Conservation (phyloP, 2,113 vertebrate genomes). For the Chamaea fasciata region DNA sequence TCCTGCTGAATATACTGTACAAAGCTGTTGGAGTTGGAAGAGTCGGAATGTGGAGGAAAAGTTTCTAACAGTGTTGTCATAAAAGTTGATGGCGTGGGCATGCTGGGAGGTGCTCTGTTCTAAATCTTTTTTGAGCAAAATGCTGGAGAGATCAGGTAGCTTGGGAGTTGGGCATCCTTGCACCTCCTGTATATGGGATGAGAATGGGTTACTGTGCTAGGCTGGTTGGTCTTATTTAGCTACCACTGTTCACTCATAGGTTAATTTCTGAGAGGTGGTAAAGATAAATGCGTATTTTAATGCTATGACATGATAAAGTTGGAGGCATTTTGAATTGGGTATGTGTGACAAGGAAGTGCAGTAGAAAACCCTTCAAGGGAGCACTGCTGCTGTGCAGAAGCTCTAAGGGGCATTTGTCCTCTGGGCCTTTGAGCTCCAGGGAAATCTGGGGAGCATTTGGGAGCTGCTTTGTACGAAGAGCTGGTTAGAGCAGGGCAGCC, state of each 20-base stretch:
- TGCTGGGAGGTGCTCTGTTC: not conserved
- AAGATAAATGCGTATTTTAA: not conserved
- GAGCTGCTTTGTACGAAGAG: not conserved
- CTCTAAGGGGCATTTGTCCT: not conserved
- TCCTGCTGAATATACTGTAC: not conserved
- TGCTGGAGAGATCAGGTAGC: not conserved
- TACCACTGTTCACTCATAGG: not conserved
- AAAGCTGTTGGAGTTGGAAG: not conserved
- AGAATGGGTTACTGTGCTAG: not conserved
- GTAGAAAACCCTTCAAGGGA: not conserved
- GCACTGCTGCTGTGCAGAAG: not conserved
- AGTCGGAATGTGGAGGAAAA: not conserved
- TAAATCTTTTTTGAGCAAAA: not conserved
- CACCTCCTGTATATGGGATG: not conserved
- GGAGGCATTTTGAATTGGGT: not conserved
- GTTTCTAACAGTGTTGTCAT: not conserved
- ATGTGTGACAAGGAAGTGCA: not conserved
- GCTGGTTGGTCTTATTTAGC: not conserved
- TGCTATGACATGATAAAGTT: not conserved
- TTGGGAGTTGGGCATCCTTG: not conserved
- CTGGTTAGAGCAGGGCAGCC: not conserved
- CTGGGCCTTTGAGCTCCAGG: not conserved
- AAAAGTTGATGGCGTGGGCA: not conserved
- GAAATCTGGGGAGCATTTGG: not conserved
- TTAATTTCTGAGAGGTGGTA: not conserved